Evolutionary conservation across 2,888 invertebrate species (phyloP).

Genomic region (Melanostoma mellinum): DNA sequence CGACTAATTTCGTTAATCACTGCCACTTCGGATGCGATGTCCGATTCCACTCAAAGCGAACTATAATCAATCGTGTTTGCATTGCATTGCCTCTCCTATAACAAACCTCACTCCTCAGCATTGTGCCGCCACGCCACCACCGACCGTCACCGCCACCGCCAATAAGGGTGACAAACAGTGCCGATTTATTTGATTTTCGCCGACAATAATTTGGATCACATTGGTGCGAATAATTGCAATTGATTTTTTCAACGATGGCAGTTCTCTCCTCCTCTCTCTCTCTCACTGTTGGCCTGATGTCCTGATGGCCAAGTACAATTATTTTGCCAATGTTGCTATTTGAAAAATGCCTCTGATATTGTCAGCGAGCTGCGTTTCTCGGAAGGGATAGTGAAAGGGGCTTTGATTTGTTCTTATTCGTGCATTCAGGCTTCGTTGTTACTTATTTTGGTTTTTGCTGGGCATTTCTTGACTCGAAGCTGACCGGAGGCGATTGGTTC

Average conservation of each 20-base stretch:
- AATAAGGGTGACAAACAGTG: slow-evolving; percentile 68
- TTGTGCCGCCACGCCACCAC: slow-evolving; percentile 1
- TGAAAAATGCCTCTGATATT: slow-evolving; percentile 66
- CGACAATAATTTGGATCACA: slow-evolving; percentile 73
- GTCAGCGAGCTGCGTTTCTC: slow-evolving; percentile 46
- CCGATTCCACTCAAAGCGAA: slow-evolving; percentile 55
- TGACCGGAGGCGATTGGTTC: slow-evolving; percentile 69
- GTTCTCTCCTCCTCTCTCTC: neutral
- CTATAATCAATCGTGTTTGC: slow-evolving; percentile 72
- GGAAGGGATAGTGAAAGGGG: slow-evolving; percentile 59
- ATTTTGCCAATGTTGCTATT: slow-evolving; percentile 71
- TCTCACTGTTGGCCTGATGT: slow-evolving; percentile 2
- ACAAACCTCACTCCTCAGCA: slow-evolving; percentile 3
- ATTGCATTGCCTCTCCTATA: slow-evolving; percentile 28
- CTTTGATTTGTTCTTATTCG: slow-evolving; percentile 61
- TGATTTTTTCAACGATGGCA: slow-evolving; percentile 62
- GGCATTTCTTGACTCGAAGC: slow-evolving; percentile 26
- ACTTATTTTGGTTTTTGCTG: neutral
- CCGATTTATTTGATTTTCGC: slow-evolving; percentile 72
- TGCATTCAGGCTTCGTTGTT: slow-evolving; percentile 38
- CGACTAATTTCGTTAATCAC: slow-evolving; percentile 70
- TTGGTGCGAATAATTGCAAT: slow-evolving; percentile 73
- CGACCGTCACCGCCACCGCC: slow-evolving; percentile 1
- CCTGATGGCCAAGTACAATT: slow-evolving; percentile 44
- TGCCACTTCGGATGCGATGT: slow-evolving; percentile 56